Conservation (phyloP, 2,797 vertebrate genomes). For the Columba guinea region DNA sequence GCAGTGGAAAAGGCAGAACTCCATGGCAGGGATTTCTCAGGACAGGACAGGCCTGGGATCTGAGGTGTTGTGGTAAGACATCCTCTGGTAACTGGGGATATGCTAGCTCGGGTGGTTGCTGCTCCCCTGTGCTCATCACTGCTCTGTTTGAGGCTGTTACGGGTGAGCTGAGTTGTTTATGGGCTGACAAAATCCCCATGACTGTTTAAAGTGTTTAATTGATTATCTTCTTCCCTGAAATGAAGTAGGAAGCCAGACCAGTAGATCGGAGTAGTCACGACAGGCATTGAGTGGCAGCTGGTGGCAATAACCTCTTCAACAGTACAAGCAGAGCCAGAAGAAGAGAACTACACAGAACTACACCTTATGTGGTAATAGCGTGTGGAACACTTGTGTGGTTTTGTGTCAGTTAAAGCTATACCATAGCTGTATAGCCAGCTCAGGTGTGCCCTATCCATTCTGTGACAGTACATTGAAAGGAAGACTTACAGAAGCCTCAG, state of each 20-base stretch:
- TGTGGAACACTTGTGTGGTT: neutral
- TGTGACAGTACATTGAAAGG: rapidly evolving
- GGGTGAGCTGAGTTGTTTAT: neutral
- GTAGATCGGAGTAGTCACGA: neutral
- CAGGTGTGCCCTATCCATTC: neutral
- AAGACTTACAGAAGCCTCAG: neutral
- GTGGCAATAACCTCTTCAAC: neutral
- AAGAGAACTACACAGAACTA: neutral
- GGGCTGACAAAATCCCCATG: neutral
- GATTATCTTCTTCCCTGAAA: neutral
- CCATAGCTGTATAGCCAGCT: neutral
- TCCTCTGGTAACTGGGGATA: neutral
- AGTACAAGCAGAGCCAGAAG: neutral
- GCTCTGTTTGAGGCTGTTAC: neutral
- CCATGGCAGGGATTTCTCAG: neutral
- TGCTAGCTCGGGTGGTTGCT: neutral
- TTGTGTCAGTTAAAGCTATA: neutral
- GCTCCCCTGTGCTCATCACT: neutral
- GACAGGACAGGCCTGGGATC: neutral
- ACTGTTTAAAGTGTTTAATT: neutral
- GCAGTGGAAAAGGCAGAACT: neutral
- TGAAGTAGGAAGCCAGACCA: neutral
- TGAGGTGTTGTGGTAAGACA: rapidly evolving
- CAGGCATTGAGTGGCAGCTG: rapidly evolving
- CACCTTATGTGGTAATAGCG: neutral